A percentile compares a stretch with the other conserved stretches of the same genome.
phyloP scores from a whole-genome alignment of 2,113 vertebrate genomes.

The Zingel zingel region DNA sequence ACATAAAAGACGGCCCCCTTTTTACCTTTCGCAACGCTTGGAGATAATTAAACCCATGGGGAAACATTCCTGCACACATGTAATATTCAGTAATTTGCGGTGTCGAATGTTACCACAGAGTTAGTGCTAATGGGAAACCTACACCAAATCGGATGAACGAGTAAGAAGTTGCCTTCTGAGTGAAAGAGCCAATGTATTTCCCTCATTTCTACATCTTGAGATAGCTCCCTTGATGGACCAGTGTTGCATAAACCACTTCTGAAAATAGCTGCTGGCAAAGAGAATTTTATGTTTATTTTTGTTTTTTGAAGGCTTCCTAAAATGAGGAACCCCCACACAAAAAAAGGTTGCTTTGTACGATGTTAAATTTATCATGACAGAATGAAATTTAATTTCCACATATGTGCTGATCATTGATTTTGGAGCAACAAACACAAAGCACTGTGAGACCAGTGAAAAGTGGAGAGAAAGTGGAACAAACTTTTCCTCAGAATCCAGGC shows the following conservation, averaged over 20 bases:
- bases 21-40: constrained; percentile 68
- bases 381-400: constrained; percentile 79
- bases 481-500: constrained; percentile 77
- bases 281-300: constrained; percentile 47
- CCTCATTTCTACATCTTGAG: constrained; percentile 10
- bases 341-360: constrained; percentile 60
- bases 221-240: constrained; percentile 26
- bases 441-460: constrained; percentile 60
- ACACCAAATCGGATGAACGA: constrained; percentile 25
- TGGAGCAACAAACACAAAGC: constrained; percentile 65
- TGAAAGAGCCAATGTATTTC: constrained; percentile 15
- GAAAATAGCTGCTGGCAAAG: constrained; percentile 76
- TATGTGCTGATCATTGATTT: constrained; percentile 76
- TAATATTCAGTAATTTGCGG: constrained; percentile 20
- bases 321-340: constrained; percentile 38
- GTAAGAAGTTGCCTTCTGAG: constrained; percentile 28
- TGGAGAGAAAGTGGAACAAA: constrained; percentile 75
- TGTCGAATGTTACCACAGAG: background rate
- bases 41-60: constrained; percentile 83
- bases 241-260: constrained; percentile 47
- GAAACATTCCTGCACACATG: background rate
- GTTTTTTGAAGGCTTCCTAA: constrained; percentile 52
- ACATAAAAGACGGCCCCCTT: constrained; percentile 76
- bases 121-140: constrained; percentile 23
- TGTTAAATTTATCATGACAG: constrained; percentile 76